These are phyloP conservation scores for Avahi laniger DNA, from an alignment of 2,797 vertebrate genomes.

Conservation along the genomic window DNA sequence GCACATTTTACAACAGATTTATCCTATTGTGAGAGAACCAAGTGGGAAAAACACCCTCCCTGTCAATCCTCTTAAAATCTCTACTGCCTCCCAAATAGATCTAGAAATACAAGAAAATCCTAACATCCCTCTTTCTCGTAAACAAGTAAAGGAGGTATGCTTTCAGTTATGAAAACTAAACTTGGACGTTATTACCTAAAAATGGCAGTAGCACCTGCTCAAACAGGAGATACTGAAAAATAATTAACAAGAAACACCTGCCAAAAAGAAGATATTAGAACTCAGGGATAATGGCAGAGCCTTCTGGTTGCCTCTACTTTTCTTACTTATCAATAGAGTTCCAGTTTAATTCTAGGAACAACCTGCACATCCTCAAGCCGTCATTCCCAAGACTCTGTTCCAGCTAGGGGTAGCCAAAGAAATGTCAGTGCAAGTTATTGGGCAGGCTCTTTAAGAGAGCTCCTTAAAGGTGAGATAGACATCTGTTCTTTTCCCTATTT, in stretches of 20 bases:
- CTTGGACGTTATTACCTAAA: conserved; percentile 45
- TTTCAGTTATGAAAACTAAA: conserved; percentile 69
- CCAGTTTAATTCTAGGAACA: background rate
- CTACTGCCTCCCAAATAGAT: conserved; percentile 63
- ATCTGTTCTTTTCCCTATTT: background rate
- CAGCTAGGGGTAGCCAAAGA: background rate
- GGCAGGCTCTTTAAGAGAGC: background rate
- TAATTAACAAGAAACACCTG: background rate
- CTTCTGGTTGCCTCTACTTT: background rate
- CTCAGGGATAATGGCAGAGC: background rate
- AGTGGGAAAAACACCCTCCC: conserved; percentile 76
- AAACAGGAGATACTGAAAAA: conserved; percentile 30
- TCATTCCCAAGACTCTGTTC: background rate
- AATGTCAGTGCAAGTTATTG: background rate
- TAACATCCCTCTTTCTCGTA: conserved; percentile 34
- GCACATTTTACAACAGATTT: conserved; percentile 80
- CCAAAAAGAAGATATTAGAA: background rate
- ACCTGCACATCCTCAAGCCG: background rate
- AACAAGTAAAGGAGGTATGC: conserved; percentile 57
- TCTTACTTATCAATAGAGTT: background rate
- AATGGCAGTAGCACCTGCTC: conserved; percentile 59
- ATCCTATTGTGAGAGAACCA: conserved; percentile 66
- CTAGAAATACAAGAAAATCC: conserved; percentile 65
- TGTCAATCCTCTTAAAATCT: conserved; percentile 56
- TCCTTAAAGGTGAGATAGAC: background rate